Conservation (phyloP, 2,797 vertebrate species). For the Tangara arthus region DNA sequence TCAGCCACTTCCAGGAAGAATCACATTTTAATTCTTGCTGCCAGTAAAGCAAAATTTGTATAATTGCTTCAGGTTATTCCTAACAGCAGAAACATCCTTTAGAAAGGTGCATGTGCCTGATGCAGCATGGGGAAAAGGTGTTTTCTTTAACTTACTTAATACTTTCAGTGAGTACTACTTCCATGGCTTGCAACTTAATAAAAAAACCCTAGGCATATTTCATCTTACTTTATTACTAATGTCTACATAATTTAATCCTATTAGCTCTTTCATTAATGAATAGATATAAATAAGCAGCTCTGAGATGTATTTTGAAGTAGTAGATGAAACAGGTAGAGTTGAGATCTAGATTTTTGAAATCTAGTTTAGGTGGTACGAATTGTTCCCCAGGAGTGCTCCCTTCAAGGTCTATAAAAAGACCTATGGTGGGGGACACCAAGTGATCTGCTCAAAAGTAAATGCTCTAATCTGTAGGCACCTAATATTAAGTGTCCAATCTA, state of each 20-base stretch:
- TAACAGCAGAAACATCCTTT: not conserved
- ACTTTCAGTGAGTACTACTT: not conserved
- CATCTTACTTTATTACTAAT: not conserved
- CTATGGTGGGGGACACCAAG: not conserved
- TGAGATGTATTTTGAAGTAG: not conserved
- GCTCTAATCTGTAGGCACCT: not conserved
- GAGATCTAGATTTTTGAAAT: not conserved
- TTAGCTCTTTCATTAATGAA: not conserved
- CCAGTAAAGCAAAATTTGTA: not conserved
- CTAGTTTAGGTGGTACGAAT: not conserved
- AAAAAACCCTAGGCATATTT: not conserved
- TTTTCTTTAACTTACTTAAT: not conserved
- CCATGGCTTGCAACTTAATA: not conserved
- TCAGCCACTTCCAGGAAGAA: not conserved
- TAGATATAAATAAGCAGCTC: not conserved
- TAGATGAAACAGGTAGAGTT: not conserved
- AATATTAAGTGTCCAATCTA: not conserved
- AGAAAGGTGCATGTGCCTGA: not conserved
- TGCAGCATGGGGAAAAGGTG: accelerated
- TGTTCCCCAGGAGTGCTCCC: not conserved
- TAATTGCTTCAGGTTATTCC: not conserved
- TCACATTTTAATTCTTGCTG: not conserved
- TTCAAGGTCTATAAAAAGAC: not conserved
- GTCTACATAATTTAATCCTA: not conserved
- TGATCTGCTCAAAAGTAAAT: not conserved